A percentile compares a stretch with the other conserved stretches of the same genome.
These are phyloP conservation scores for Etheostoma spectabile DNA, from an alignment of 2,113 vertebrate genomes.

Conservation along the genomic window DNA sequence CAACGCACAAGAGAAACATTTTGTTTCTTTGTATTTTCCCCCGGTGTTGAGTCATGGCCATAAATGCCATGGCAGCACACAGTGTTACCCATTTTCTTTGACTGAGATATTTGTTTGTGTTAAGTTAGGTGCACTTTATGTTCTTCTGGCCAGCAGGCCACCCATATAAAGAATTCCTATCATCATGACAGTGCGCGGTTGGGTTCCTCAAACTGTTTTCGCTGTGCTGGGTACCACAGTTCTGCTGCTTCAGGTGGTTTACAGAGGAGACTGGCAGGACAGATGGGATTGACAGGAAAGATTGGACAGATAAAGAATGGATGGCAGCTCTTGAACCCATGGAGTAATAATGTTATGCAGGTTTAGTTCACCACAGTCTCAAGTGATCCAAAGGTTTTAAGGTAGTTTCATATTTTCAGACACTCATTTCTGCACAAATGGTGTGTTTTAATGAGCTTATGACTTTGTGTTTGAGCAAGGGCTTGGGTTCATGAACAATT, in stretches of 20 bases:
- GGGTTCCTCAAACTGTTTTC: constrained; percentile 36
- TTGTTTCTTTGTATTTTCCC: constrained; percentile 16
- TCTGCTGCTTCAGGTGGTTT: constrained; percentile 43
- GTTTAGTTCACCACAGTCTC: background rate
- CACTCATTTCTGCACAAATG: background rate
- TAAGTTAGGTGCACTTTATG: constrained; percentile 37
- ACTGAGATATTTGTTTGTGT: constrained; percentile 48
- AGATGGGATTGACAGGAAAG: background rate
- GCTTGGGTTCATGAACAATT: constrained; percentile 10
- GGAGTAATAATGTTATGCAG: constrained; percentile 8
- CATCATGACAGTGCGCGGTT: constrained; percentile 3
- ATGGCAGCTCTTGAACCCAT: constrained; percentile 23
- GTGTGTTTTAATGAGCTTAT: constrained; percentile 30
- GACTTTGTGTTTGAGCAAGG: constrained; percentile 20
- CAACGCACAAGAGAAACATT: constrained; percentile 16
- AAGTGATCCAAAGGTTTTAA: constrained; percentile 1
- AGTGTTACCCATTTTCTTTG: constrained; percentile 36
- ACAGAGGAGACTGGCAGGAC: constrained; percentile 15
- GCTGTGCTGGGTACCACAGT: constrained; percentile 16
- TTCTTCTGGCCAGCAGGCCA: constrained; percentile 55
- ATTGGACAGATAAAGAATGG: constrained; percentile 27
- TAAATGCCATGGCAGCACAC: constrained; percentile 73
- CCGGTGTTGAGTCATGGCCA: constrained; percentile 42
- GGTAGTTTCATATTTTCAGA: constrained; percentile 40
- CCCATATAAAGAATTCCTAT: constrained; percentile 52